These are phyloP conservation scores for Syncerus caffer DNA, from an alignment of 2,797 vertebrate genomes.

Conservation along the genomic window DNA sequence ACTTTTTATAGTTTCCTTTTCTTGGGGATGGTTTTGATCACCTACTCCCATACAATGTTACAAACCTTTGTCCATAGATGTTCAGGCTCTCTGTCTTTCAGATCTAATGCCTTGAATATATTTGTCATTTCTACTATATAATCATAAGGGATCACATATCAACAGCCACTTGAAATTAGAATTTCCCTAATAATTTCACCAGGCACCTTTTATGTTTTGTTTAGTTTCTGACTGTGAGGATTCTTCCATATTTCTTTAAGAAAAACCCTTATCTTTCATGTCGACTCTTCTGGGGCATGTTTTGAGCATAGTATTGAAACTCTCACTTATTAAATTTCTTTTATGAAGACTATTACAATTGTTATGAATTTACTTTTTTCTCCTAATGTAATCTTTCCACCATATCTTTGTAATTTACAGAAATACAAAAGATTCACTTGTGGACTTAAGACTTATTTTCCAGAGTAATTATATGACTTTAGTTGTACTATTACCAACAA, in stretches of 20 bases:
- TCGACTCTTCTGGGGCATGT: neutral
- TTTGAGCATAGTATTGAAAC: neutral
- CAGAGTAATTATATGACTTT: neutral
- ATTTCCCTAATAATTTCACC: neutral
- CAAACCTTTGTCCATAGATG: neutral
- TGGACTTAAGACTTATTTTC: neutral
- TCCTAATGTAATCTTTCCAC: neutral
- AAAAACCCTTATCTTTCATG: neutral
- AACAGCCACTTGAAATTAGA: neutral
- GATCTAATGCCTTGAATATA: neutral
- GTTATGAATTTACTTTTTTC: neutral
- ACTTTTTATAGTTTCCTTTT: neutral
- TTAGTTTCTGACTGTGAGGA: neutral
- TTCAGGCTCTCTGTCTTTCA: neutral
- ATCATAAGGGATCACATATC: neutral
- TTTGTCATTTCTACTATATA: neutral
- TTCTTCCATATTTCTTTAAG: neutral
- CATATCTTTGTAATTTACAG: neutral
- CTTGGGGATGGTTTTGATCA: neutral
- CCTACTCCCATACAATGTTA: neutral
- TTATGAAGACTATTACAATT: neutral
- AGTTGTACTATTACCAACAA: neutral
- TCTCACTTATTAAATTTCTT: neutral
- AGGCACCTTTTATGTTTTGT: accelerated
- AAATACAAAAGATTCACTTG: neutral